These are phyloP conservation scores for Diaprepes abbreviatus DNA, from an alignment of 2,888 invertebrate genomes.

Conservation along the genomic window DNA sequence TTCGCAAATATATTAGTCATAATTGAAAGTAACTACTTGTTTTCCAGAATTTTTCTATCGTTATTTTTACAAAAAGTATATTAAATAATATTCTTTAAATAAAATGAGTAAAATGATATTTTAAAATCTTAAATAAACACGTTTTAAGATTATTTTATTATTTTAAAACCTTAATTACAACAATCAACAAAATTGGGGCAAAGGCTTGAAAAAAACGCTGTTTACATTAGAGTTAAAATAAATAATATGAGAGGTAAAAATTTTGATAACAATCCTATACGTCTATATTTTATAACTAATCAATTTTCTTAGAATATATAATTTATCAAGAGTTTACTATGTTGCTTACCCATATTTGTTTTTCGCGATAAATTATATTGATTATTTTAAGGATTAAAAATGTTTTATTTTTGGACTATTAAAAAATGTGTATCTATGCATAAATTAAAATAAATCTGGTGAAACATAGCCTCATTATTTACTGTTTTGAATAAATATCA, in stretches of 20 bases:
- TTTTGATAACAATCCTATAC: conserved; percentile 14
- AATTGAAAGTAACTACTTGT: too few relatives aligned
- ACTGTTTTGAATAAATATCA: too few relatives aligned
- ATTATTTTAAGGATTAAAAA: neutral
- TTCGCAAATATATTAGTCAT: too few relatives aligned
- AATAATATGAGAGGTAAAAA: conserved; percentile 19
- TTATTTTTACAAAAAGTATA: too few relatives aligned
- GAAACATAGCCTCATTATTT: too few relatives aligned
- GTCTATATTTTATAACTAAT: conserved; percentile 20
- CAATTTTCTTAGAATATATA: conserved; percentile 9
- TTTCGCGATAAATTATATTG: conserved; percentile 2
- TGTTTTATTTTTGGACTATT: neutral
- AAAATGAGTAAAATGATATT: neutral
- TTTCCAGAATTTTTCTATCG: too few relatives aligned
- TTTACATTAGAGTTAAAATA: conserved; percentile 10
- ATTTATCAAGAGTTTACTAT: conserved; percentile 2
- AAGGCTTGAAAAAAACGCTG: conserved; percentile 9
- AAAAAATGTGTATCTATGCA: too few relatives aligned
- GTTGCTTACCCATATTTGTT: conserved; percentile 11
- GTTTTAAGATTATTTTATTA: conserved; percentile 17
- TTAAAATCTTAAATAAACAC: conserved; percentile 13
- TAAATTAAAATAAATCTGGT: too few relatives aligned
- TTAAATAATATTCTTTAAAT: too few relatives aligned
- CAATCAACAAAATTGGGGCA: conserved; percentile 6
- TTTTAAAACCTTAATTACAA: conserved; percentile 10